A percentile compares a stretch with the other conserved stretches of the same genome.
Conservation (phyloP, 2,113 vertebrate species). For the Sinocyclocheilus rhinocerous region DNA sequence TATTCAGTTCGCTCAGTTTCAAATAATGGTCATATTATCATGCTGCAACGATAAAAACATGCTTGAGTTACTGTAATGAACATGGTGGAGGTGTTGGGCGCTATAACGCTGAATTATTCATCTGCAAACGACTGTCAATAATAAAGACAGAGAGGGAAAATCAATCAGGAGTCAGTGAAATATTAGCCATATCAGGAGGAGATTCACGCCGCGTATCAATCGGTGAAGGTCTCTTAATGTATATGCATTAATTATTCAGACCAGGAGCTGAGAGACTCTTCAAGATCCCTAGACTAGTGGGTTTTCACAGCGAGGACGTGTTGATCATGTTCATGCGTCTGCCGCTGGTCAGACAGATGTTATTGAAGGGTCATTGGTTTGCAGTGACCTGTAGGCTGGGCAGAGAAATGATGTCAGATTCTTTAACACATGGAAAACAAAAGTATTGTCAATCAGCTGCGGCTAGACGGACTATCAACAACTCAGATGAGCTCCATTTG, state of each 20-base stretch:
- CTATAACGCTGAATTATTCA: conserved; percentile 75
- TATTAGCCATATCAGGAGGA: conserved; percentile 61
- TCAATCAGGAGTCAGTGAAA: conserved; percentile 60
- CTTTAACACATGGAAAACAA: conserved; percentile 77
- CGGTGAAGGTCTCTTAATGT: conserved; percentile 74
- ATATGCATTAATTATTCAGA: conserved; percentile 77
- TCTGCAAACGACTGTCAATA: conserved; percentile 33
- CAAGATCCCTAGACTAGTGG: not conserved
- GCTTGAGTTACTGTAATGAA: conserved; percentile 67
- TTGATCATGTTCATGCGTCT: not conserved
- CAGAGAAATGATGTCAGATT: conserved; percentile 80
- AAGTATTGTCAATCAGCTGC: conserved; percentile 74
- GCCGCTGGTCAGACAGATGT: conserved; percentile 2
- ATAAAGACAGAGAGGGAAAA: conserved; percentile 53
- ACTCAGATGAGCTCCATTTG: conserved; percentile 60
- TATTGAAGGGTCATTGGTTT: conserved; percentile 64
- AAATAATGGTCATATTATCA: conserved; percentile 51
- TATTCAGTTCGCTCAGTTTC: conserved; percentile 50
- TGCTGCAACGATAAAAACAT: conserved; percentile 49
- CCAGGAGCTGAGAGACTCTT: conserved; percentile 21
- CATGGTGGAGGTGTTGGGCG: conserved; percentile 69
- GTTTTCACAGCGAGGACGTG: not conserved
- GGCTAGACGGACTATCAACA: conserved; percentile 54
- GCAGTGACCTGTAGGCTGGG: conserved; percentile 68
- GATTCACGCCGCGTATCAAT: conserved; percentile 66